Conservation (phyloP, 2,888 invertebrate genomes). For the Pharmacophagus antenor region DNA sequence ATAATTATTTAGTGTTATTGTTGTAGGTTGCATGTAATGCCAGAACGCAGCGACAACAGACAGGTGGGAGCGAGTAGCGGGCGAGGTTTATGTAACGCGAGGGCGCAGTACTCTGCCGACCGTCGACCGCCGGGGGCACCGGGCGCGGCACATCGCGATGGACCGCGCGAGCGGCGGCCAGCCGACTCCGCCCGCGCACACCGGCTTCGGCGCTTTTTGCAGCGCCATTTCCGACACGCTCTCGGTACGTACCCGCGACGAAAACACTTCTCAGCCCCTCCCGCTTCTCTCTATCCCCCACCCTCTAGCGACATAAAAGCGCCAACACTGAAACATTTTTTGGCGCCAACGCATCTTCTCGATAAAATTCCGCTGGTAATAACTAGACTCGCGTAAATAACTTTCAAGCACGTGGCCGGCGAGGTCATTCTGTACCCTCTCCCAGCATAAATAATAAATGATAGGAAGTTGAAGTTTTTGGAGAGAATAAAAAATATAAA, state of each 20-base stretch:
- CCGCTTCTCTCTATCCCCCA: too few species aligned
- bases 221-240: slow-evolving; percentile 75
- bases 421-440: slow-evolving; percentile 54
- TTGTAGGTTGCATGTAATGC: slow-evolving; percentile 71
- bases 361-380: slow-evolving; percentile 35
- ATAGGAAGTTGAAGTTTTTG: slow-evolving; percentile 52
- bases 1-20: slow-evolving; percentile 78
- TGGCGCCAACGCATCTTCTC: slow-evolving; percentile 50
- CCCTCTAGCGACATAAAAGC: slow-evolving; percentile 36
- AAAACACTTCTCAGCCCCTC: slow-evolving; percentile 33
- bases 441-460: slow-evolving; percentile 40
- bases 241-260: slow-evolving; percentile 65
- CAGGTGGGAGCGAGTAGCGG: slow-evolving; percentile 73
- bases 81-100: slow-evolving; percentile 68
- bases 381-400: slow-evolving; percentile 47
- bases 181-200: slow-evolving; percentile 55
- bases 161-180: slow-evolving; percentile 62
- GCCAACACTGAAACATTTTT: slow-evolving; percentile 49
- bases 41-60: slow-evolving; percentile 72
- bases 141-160: slow-evolving; percentile 52
- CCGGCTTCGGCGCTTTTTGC: slow-evolving; percentile 77
- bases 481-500: slow-evolving; percentile 77
- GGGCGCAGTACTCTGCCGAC: slow-evolving; percentile 66
- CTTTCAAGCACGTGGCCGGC: slow-evolving; percentile 73
- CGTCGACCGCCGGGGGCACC: slow-evolving; percentile 46